Conservation (phyloP, 2,113 vertebrate genomes). For the Trinectes maculatus region DNA sequence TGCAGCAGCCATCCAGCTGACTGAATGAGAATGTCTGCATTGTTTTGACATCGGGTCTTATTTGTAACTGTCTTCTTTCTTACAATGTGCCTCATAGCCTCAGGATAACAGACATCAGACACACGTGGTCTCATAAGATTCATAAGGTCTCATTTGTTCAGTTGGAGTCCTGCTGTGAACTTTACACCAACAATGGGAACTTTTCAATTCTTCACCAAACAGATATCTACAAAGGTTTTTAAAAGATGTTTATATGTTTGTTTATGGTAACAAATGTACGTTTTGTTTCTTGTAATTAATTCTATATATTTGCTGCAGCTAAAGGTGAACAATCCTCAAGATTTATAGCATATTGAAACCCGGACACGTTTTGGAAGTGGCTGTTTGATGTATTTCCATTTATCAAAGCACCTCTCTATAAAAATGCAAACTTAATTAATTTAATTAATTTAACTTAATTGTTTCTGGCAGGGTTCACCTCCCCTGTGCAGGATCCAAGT, state of each 20-base stretch:
- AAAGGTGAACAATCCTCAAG: not conserved
- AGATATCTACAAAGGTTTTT: slow-evolving; percentile 12
- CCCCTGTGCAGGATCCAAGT: not conserved
- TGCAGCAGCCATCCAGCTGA: slow-evolving; percentile 45
- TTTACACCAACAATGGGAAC: slow-evolving; percentile 58
- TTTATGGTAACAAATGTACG: too few relatives aligned
- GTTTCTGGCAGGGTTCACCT: not conserved
- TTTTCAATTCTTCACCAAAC: slow-evolving; percentile 46
- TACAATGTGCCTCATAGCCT: slow-evolving; percentile 65
- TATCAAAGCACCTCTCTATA: not conserved
- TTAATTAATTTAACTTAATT: too few relatives aligned
- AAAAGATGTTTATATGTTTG: too few relatives aligned
- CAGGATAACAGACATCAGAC: slow-evolving; percentile 50
- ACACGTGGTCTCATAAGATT: slow-evolving; percentile 65
- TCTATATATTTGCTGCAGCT: not conserved
- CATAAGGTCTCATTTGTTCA: slow-evolving; percentile 70
- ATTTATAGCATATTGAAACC: not conserved
- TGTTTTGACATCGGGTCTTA: slow-evolving; percentile 44
- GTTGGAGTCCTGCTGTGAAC: slow-evolving; percentile 60
- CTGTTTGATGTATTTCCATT: not conserved
- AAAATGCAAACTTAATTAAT: too few relatives aligned
- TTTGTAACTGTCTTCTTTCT: slow-evolving; percentile 34
- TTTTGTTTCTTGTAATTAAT: not conserved
- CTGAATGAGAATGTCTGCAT: slow-evolving; percentile 60
- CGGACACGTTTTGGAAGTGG: not conserved